Evolutionary conservation across 2,888 invertebrate species (phyloP).

Genomic region (Cephus rjabovi): DNA sequence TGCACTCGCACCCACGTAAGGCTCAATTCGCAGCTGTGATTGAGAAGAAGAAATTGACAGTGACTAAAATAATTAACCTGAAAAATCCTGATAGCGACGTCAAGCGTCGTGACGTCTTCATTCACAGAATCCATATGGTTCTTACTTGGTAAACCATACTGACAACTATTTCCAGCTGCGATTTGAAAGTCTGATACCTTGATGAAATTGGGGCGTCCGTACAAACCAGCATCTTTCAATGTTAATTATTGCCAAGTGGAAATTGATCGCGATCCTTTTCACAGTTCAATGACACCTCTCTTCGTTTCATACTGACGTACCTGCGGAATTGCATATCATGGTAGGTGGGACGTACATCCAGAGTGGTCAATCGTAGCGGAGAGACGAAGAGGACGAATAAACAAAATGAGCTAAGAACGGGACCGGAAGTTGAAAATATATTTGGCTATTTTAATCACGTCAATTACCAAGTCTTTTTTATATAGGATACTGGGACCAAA

Average conservation of each 20-base stretch:
- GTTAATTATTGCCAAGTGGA: slow-evolving; percentile 36
- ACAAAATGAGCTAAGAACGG: neutral
- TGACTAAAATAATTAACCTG: neutral
- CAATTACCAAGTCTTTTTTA: neutral
- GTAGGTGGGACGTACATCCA: neutral
- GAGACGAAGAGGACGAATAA: neutral
- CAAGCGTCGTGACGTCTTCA: neutral
- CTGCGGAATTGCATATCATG: neutral
- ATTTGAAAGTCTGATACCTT: slow-evolving; percentile 45
- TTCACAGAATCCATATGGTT: neutral
- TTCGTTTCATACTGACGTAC: neutral
- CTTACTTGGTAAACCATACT: neutral
- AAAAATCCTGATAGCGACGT: neutral
- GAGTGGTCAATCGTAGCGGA: neutral
- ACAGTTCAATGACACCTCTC: neutral
- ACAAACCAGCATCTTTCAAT: slow-evolving; percentile 48
- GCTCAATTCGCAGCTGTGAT: neutral
- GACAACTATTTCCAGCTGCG: slow-evolving; percentile 21
- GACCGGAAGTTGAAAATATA: neutral
- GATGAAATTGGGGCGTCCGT: slow-evolving; percentile 49
- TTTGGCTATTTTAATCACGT: neutral
- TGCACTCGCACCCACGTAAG: neutral
- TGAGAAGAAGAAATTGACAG: neutral
- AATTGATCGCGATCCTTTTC: neutral
- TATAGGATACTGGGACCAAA: neutral